These are phyloP conservation scores for Drosophila multiciliata DNA, from an alignment of 2,888 invertebrate genomes.

Conservation along the genomic window DNA sequence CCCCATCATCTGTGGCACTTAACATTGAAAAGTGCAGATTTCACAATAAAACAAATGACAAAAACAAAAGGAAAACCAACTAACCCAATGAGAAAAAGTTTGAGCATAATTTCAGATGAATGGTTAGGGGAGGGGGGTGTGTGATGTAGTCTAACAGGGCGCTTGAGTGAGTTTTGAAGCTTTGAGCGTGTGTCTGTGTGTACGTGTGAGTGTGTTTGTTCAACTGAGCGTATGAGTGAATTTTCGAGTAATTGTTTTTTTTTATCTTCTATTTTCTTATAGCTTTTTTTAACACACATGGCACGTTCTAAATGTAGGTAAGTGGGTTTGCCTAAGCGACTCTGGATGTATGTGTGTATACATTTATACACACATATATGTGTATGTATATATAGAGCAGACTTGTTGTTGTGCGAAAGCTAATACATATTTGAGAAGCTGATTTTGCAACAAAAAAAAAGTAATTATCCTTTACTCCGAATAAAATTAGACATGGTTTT, in stretches of 20 bases:
- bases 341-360: conserved; percentile 23
- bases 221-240: conserved; percentile 55
- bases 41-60: conserved; percentile 32
- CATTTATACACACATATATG: conserved; percentile 6
- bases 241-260: conserved; percentile 38
- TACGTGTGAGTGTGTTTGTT: conserved; percentile 49
- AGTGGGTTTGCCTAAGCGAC: conserved; percentile 45
- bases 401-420: conserved; percentile 63
- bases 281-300: conserved; percentile 55
- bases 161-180: conserved; percentile 64
- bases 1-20: conserved; percentile 33
- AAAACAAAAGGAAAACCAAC: conserved; percentile 13
- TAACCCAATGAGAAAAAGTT: conserved; percentile 31
- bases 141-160: neutral
- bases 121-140: neutral
- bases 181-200: conserved; percentile 61
- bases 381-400: conserved; percentile 53
- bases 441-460: neutral
- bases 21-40: conserved; percentile 42
- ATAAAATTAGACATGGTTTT: neutral
- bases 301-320: conserved; percentile 72
- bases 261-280: conserved; percentile 30
- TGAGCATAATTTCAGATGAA: conserved; percentile 4
- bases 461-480: neutral
- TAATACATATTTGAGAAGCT: neutral